phyloP scores from a whole-genome alignment of 2,113 vertebrate genomes.

The Myrmecobius fasciatus region DNA sequence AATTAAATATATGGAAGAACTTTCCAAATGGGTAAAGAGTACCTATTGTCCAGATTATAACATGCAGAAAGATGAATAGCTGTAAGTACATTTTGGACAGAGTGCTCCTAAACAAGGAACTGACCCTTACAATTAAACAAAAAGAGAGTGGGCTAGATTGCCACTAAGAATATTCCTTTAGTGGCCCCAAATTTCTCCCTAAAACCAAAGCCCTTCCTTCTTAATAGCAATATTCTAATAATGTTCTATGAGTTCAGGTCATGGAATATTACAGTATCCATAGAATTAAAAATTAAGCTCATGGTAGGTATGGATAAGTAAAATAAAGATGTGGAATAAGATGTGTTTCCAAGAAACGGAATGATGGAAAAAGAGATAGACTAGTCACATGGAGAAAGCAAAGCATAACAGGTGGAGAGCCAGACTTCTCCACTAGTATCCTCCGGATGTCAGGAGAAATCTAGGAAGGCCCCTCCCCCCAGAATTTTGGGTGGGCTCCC shows the following conservation, averaged over 20 bases:
- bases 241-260: background rate
- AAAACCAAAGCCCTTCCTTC: background rate
- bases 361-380: background rate
- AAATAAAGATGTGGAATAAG: background rate
- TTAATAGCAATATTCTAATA: background rate
- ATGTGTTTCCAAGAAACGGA: background rate
- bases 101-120: no score
- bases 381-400: background rate
- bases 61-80: background rate
- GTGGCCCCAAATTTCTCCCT: background rate
- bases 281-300: background rate
- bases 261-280: background rate
- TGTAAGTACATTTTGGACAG: background rate
- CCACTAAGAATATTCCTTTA: background rate
- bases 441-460: background rate
- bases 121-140: background rate
- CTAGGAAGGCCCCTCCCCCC: background rate
- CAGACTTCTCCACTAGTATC: background rate
- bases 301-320: background rate
- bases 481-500: background rate
- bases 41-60: background rate
- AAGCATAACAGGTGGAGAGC: background rate
- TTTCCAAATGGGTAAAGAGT: background rate
- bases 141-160: background rate
- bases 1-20: slow-evolving; percentile 69